phyloP scores from a whole-genome alignment of 2,888 invertebrate genomes.

The Himalopsyche japonica region DNA sequence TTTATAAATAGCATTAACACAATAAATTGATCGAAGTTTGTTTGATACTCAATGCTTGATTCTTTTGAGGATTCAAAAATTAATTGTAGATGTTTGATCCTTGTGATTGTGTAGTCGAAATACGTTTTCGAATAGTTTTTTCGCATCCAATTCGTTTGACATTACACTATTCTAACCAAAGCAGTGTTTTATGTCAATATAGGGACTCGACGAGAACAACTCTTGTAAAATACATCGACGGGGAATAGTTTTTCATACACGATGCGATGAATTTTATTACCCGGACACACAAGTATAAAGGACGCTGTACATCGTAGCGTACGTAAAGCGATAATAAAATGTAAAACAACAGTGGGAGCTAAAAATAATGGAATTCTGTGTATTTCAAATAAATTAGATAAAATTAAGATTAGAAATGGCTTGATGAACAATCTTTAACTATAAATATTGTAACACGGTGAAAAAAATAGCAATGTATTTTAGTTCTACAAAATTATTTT shows the following conservation, averaged over 20 bases:
- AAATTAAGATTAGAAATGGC: too few relatives aligned
- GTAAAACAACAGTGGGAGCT: neutral
- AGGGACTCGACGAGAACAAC: neutral
- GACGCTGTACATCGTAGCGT: neutral
- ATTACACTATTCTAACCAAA: neutral
- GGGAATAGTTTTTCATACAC: neutral
- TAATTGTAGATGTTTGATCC: too few relatives aligned
- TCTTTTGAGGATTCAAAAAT: too few relatives aligned
- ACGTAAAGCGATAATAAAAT: neutral
- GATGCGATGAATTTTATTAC: neutral
- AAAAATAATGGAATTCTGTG: too few relatives aligned
- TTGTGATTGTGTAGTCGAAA: neutral
- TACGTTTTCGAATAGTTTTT: neutral
- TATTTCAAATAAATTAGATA: too few relatives aligned
- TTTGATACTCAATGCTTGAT: neutral
- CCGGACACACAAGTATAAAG: neutral
- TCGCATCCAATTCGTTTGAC: neutral
- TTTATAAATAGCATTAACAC: too few relatives aligned
- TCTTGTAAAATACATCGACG: neutral
- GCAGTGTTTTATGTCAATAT: neutral
- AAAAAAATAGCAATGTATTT: too few relatives aligned
- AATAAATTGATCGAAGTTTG: too few relatives aligned
- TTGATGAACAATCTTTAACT: too few relatives aligned
- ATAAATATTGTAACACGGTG: too few relatives aligned
- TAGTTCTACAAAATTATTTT: too few relatives aligned